phyloP scores from a whole-genome alignment of 2,888 invertebrate genomes.

The Drosophila subquinaria region DNA sequence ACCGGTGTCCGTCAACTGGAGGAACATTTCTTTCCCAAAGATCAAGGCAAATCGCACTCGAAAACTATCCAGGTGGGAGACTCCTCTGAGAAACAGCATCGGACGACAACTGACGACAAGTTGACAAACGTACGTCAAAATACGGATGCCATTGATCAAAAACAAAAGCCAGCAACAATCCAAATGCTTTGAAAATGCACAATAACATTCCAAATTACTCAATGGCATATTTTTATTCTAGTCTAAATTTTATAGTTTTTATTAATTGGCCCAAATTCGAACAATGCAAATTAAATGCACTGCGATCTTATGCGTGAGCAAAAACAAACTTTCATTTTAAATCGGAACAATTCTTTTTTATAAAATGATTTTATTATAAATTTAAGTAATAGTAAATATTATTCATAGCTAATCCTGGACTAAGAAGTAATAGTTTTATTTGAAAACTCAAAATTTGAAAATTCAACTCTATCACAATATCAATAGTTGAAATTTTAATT shows the following conservation, averaged over 20 bases:
- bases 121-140: not conserved
- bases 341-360: not conserved
- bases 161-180: no score
- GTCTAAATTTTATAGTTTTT: conserved; percentile 44
- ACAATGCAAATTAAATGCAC: no score
- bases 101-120: not conserved
- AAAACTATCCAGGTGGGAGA: conserved; percentile 22
- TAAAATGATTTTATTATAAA: not conserved
- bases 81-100: conserved; percentile 10
- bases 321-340: not conserved
- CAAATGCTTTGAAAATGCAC: conserved; percentile 8
- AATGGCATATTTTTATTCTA: not conserved
- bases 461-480: not conserved
- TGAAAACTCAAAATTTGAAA: no score
- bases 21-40: conserved; percentile 66
- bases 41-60: not conserved
- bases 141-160: not conserved
- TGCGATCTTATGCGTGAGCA: no score
- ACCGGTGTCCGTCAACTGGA: conserved; percentile 65
- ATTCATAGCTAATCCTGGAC: not conserved
- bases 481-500: not conserved
- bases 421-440: not conserved
- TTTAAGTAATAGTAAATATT: not conserved
- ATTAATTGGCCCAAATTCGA: conserved; percentile 17
- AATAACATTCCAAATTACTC: not conserved